Conservation (phyloP, 2,797 vertebrate genomes). For the Epinephelus malabaricus region DNA sequence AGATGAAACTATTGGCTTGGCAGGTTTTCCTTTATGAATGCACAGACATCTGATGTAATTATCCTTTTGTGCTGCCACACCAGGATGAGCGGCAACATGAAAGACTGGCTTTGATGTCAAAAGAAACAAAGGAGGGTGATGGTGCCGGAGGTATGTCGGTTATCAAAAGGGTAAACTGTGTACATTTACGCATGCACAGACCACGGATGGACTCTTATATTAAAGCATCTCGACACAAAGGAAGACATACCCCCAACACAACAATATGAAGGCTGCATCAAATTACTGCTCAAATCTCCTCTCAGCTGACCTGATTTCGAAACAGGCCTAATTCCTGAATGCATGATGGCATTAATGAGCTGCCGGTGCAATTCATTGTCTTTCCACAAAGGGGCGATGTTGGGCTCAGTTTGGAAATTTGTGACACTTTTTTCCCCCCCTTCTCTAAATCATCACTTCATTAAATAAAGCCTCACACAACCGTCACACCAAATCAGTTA, state of each 20-base stretch:
- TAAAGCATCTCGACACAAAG: constrained; percentile 28
- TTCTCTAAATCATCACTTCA: constrained; percentile 44
- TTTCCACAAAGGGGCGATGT: constrained; percentile 66
- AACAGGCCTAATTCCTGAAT: constrained; percentile 56
- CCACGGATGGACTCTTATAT: background rate
- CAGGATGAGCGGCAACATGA: constrained; percentile 29
- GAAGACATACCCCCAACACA: constrained; percentile 9
- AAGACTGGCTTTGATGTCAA: constrained; percentile 53
- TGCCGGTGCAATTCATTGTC: background rate
- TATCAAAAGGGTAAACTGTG: constrained; percentile 22
- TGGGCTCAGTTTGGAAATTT: constrained; percentile 40
- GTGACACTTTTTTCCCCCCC: background rate
- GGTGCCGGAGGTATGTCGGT: background rate
- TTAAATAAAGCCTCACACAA: constrained; percentile 56
- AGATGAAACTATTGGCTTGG: constrained; percentile 26
- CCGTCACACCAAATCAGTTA: constrained; percentile 55
- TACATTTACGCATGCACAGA: constrained; percentile 6
- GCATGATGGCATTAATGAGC: constrained; percentile 52
- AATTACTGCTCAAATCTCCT: constrained; percentile 59
- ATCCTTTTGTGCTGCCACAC: constrained; percentile 35
- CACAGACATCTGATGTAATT: constrained; percentile 38
- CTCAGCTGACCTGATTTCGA: constrained; percentile 74
- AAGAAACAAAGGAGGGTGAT: constrained; percentile 41
- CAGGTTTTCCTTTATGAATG: constrained; percentile 33
- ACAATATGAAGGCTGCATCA: constrained; percentile 43